Evolutionary conservation across 2,888 invertebrate species (phyloP).

Genomic region (Eledone cirrhosa): DNA sequence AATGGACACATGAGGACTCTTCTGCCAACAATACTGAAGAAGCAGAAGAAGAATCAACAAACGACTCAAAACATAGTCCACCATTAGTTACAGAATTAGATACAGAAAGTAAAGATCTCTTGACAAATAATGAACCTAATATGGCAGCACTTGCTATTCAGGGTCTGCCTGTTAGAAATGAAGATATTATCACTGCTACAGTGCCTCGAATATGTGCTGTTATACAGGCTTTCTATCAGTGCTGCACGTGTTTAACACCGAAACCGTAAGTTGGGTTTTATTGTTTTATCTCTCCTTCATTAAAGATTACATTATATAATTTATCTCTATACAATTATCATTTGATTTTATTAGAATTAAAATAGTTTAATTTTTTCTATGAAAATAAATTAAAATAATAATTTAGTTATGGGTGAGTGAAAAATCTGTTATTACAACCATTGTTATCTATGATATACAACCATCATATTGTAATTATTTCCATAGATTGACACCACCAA

Average conservation of each 20-base stretch:
- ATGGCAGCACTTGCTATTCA: neutral
- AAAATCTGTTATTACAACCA: too few species aligned
- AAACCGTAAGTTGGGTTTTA: slow-evolving; percentile 37
- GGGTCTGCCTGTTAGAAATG: slow-evolving; percentile 31
- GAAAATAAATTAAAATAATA: too few species aligned
- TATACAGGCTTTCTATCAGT: slow-evolving; percentile 60
- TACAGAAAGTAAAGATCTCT: too few species aligned
- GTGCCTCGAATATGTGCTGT: slow-evolving; percentile 59
- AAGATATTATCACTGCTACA: slow-evolving; percentile 52
- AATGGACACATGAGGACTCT: slow-evolving; percentile 21
- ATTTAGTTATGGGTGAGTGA: too few species aligned
- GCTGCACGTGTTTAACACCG: slow-evolving; percentile 47
- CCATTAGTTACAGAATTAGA: neutral
- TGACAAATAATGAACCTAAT: neutral
- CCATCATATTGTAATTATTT: neutral
- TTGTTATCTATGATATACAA: too few species aligned
- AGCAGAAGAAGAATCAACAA: neutral
- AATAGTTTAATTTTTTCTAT: too few species aligned
- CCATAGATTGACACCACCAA: slow-evolving; percentile 51
- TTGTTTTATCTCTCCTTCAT: neutral
- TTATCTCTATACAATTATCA: neutral
- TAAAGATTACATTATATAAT: neutral
- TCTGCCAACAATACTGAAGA: neutral
- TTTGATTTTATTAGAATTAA: too few species aligned
- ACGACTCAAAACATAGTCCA: neutral